Base-by-base conservation (phyloP, 2,888 invertebrate species). In the Caenorhabditis drosophilae region DNA sequence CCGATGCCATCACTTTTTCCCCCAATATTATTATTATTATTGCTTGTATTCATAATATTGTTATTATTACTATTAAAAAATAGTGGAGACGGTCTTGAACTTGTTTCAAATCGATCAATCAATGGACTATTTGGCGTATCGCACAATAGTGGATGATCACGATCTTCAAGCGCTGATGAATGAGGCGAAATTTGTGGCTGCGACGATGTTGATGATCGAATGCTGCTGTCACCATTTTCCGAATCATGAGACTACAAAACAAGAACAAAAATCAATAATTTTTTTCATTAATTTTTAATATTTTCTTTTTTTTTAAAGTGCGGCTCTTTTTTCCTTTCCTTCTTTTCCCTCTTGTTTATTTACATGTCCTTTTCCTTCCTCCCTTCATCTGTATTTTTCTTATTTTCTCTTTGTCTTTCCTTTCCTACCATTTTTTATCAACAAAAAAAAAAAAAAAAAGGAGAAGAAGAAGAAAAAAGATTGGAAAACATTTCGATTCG, bases 141-240 rank as follows among this genome's bases (percentile, higher is more conserved):
- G 50, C 50, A 62, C 6, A 67, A 57, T 16, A 62, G 51, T 35
- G 60, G 62, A 47, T 61, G 67, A 48, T 59, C 59, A 23, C 44
- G 53, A 34, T 67, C 67, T 38, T 67, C 67, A 26, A 58, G 41
- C 35, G 44, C 48, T 27, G 49, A 46, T 40, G 54, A 48, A n/a
- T n/a, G n/a, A 18, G 73, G 73, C 26, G 69, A 69, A 15, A 55
- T 67, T 51, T 73, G 73, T 35, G 67, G 64, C 38, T 70, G 69
- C 18, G 64, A 64, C 2, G 67, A 67, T 22, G 67, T 60, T 6
- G 70, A 67, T n/a, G 69, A 69, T 27, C 70, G 60, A 40, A 57
- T 27, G 22, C 53, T 59, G 48, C 67, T 67, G 41, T 73, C 73
- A 7, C 67, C 60, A 23, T 55, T 59, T 26, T 70, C 73, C 4